Conservation (phyloP, 1,140 invertebrate species). For the Dermatophagoides farinae region DNA sequence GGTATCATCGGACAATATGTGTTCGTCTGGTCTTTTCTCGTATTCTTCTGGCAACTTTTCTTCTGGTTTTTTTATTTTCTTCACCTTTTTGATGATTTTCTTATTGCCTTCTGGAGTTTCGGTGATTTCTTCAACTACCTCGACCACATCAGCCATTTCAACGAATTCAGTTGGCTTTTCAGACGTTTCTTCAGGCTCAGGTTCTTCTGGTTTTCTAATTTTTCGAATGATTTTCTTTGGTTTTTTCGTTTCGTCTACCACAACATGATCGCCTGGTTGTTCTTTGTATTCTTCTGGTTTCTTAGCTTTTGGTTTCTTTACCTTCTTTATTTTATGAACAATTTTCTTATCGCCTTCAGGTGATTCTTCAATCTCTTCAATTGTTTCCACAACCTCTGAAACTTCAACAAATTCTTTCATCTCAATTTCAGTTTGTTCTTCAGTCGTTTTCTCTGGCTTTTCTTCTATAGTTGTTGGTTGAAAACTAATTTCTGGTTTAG, state of each 20-base stretch:
- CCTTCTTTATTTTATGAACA: too few relatives aligned
- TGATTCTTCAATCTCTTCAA: neutral
- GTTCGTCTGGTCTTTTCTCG: neutral
- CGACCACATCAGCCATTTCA: constrained; percentile 21
- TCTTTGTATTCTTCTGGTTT: too few relatives aligned
- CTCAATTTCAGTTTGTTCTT: constrained; percentile 19
- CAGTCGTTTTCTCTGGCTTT: neutral
- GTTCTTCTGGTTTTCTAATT: constrained; percentile 19
- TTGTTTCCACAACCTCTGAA: neutral
- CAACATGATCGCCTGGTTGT: too few relatives aligned
- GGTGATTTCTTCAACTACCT: constrained; percentile 28
- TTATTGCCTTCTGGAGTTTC: neutral
- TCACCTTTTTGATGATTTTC: too few relatives aligned
- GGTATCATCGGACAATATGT: constrained; percentile 20
- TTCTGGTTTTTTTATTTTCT: neutral
- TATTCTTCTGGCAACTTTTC: constrained; percentile 18
- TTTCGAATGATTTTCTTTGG: neutral
- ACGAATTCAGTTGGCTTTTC: constrained; percentile 27
- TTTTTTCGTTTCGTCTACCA: constrained; percentile 22
- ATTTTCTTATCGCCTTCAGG: too few relatives aligned
- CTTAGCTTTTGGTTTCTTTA: constrained; percentile 13
- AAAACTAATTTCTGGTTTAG: constrained; percentile 3
- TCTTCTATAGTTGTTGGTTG: neutral
- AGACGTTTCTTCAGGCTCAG: neutral
- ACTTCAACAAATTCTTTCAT: neutral